These are phyloP conservation scores for Tipula confusa DNA, from an alignment of 2,888 invertebrate species.

Conservation along the genomic window DNA sequence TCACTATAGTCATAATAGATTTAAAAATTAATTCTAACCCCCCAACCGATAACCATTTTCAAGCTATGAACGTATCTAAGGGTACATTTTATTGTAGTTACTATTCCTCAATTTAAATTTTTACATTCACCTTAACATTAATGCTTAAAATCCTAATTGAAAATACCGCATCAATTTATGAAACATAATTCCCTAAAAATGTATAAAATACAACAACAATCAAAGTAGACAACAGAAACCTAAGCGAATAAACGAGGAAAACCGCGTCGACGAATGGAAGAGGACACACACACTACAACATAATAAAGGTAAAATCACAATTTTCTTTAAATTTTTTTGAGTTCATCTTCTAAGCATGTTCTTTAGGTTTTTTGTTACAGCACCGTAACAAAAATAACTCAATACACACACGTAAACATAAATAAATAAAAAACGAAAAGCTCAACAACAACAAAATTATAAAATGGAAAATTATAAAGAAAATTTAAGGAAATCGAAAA, in stretches of 20 bases:
- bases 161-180: too few species aligned
- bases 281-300: background rate
- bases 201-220: background rate
- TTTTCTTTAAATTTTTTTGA: background rate
- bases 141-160: constrained; percentile 3
- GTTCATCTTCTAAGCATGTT: background rate
- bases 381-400: background rate
- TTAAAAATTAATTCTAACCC: background rate
- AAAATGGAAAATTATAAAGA: background rate
- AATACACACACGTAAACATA: background rate
- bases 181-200: background rate
- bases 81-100: background rate
- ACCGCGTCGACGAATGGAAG: background rate
- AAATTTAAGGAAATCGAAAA: background rate
- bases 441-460: background rate
- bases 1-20: background rate
- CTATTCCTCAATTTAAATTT: background rate
- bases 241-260: background rate
- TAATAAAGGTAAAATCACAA: background rate
- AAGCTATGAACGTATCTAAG: background rate
- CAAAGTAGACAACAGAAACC: background rate
- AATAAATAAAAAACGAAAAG: background rate
- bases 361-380: background rate
- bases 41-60: background rate
- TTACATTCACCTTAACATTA: background rate